Evolutionary conservation across 1,140 invertebrate genomes (phyloP), one percentile per base, ranked within the genome.

Genomic region (Danaus melanippus): DNA sequence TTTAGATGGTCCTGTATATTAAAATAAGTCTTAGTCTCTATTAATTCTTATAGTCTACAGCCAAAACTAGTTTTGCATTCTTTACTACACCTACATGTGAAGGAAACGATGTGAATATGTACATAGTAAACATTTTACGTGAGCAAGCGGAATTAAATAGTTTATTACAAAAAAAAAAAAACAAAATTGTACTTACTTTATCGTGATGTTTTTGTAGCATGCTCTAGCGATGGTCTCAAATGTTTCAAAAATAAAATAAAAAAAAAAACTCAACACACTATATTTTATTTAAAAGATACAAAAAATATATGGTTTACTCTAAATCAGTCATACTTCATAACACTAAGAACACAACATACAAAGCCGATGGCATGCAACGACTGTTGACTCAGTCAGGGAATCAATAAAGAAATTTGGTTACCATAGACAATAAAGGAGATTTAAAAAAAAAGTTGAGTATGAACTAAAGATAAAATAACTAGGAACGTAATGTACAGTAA

Each of bases 301-400:
- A 69, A 61, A 71, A 32, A 32, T 32, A 32, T 32, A 32, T 67
- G 67, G 72, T 70, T 75, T 74, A 71, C 61, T 66, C 74, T 82
- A 85, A 76, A 60, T 85, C 82, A 85, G 82, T 84, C 82, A 82
- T 81, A 77, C 79, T 57, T 66, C 65, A 70, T 69, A 70, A 71
- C 66, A 66, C 77, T 79, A 75, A 62, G 66, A 69, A 76, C 74
- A 73, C 73, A 73, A 60, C 62, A 61, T 60, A 57, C 59, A 62
- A 58, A 60, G 50, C 58, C 44, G 53, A 50, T 60, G 21, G 21
- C 21, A 32, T 32, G 21, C 21, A 32, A 32, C 21, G 21, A 32
- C 21, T 32, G 21, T 32, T 32, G 21, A 32, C 21, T 32, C 21
- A 32, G 21, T 32, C 21, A 5, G 21, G 4, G 15, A 5, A 32